Evolutionary conservation across 2,888 invertebrate genomes (phyloP).

Genomic region (Protodeltote pygarga): DNA sequence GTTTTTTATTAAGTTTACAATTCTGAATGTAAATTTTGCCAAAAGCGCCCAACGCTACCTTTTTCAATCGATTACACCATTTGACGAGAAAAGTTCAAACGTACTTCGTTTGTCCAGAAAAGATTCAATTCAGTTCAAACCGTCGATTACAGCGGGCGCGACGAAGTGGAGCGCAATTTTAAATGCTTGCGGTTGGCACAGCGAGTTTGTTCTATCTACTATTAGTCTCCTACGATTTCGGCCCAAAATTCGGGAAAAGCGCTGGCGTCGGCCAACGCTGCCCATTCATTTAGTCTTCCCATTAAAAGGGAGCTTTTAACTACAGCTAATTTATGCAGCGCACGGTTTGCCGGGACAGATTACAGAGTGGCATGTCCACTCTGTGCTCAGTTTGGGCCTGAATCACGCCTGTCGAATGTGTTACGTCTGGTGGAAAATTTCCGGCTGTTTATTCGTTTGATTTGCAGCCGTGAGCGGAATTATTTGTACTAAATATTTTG

Average conservation of each 20-base stretch:
- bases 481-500: constrained; percentile 31
- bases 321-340: constrained; percentile 83
- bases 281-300: constrained; percentile 81
- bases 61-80: constrained; percentile 25
- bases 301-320: constrained; percentile 85
- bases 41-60: too few species aligned
- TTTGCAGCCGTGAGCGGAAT: constrained; percentile 39
- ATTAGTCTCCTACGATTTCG: constrained; percentile 60
- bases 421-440: constrained; percentile 67
- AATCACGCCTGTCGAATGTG: constrained; percentile 73
- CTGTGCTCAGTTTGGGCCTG: constrained; percentile 61
- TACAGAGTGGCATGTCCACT: constrained; percentile 78
- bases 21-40: too few species aligned
- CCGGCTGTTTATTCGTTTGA: constrained; percentile 65
- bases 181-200: constrained; percentile 66
- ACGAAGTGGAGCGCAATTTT: constrained; percentile 65
- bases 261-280: constrained; percentile 58
- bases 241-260: constrained; percentile 57
- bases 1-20: too few species aligned
- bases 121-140: constrained; percentile 57
- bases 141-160: constrained; percentile 54
- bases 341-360: constrained; percentile 81
- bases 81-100: constrained; percentile 37
- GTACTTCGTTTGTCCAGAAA: constrained; percentile 48
- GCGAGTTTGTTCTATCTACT: constrained; percentile 58